phyloP scores from a whole-genome alignment of 2,797 vertebrate genomes.

The Gadopsis bispinosus region DNA sequence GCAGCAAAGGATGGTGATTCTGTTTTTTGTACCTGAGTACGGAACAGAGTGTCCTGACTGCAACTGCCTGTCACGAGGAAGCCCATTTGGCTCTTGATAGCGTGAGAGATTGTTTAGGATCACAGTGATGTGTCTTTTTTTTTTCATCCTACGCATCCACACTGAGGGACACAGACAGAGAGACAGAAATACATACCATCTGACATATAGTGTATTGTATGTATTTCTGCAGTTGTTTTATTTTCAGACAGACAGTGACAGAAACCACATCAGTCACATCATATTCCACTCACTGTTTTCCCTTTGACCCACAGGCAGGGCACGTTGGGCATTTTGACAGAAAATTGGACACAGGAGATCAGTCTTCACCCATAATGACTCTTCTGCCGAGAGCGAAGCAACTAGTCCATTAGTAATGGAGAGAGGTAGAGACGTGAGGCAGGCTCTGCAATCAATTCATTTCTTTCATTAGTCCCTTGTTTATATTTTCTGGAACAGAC shows the following conservation, averaged over 20 bases:
- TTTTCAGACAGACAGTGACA: conserved; percentile 42
- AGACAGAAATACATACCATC: conserved; percentile 10
- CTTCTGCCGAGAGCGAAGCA: conserved; percentile 59
- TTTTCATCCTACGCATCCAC: conserved; percentile 5
- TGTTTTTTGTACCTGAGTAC: conserved; percentile 7
- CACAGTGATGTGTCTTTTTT: conserved; percentile 4
- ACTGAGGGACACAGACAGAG: not conserved
- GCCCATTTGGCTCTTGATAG: conserved; percentile 20
- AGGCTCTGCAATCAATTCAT: conserved; percentile 68
- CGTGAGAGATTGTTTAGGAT: conserved; percentile 24
- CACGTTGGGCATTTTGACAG: conserved; percentile 67
- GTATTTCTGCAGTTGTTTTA: conserved; percentile 23
- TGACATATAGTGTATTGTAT: not conserved
- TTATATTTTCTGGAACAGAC: conserved; percentile 67
- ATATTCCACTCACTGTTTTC: conserved; percentile 51
- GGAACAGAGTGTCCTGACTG: conserved; percentile 52
- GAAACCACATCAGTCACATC: conserved; percentile 55
- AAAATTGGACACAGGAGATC: conserved; percentile 77
- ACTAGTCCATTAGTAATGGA: conserved; percentile 72
- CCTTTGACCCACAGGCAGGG: conserved; percentile 57
- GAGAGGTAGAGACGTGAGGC: conserved; percentile 58
- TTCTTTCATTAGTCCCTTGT: conserved; percentile 73
- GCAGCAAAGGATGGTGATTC: conserved; percentile 30
- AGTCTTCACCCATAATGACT: conserved; percentile 72
- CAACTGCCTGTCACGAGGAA: conserved; percentile 16